A percentile compares a stretch with the other conserved stretches of the same genome.
Evolutionary conservation across 1,140 invertebrate species (phyloP).

Genomic region (Drosophila teissieri): DNA sequence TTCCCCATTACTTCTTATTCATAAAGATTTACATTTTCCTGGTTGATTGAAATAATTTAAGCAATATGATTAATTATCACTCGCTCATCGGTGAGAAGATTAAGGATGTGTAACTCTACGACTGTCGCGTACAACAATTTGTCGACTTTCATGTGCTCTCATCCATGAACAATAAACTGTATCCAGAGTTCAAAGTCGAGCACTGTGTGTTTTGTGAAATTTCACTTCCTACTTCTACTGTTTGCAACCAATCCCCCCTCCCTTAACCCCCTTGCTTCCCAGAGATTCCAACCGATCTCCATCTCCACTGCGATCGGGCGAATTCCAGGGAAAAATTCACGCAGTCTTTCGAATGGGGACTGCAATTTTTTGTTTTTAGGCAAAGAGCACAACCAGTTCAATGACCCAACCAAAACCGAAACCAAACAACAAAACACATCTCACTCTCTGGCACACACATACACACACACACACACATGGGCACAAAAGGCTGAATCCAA

Average conservation of each 20-base stretch:
- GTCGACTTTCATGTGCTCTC: too few relatives aligned
- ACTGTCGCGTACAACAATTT: too few relatives aligned
- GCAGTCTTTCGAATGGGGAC: constrained; percentile 58
- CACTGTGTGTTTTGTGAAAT: constrained; percentile 6
- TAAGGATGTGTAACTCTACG: too few relatives aligned
- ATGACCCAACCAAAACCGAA: constrained; percentile 61
- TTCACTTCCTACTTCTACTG: constrained; percentile 21
- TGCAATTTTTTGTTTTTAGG: constrained; percentile 80
- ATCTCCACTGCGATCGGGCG: constrained; percentile 6
- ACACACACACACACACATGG: too few relatives aligned
- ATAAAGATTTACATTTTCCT: too few relatives aligned
- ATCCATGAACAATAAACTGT: not conserved
- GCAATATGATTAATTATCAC: too few relatives aligned
- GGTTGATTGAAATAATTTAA: too few relatives aligned
- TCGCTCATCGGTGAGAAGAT: too few relatives aligned
- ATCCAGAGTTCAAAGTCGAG: not conserved
- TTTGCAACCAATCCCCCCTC: not conserved
- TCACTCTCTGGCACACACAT: not conserved
- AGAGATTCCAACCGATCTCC: not conserved
- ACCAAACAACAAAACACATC: constrained; percentile 43
- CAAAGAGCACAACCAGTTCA: constrained; percentile 67
- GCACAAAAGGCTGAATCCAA: constrained; percentile 47
- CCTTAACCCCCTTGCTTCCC: too few relatives aligned
- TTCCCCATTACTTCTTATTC: too few relatives aligned
- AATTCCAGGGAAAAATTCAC: constrained; percentile 67